Evolutionary conservation across 2,888 invertebrate genomes (phyloP), one percentile per base, ranked within the genome.

Genomic region (Coelinius sp.): DNA sequence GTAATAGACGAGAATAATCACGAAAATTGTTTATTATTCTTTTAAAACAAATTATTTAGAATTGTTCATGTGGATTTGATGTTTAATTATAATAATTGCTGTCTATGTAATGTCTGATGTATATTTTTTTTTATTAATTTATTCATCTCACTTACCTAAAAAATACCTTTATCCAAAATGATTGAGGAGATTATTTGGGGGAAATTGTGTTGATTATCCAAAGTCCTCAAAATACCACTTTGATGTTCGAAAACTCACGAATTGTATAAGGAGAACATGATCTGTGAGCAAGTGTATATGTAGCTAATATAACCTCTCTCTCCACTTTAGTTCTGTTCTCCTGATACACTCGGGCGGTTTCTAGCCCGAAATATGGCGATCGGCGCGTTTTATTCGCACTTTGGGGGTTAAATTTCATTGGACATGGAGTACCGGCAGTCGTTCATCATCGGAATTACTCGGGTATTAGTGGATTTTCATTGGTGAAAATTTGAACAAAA

Each of bases 171-270:
- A n/a, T n/a, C n/a, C n/a, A n/a, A n/a, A n/a, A n/a, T n/a, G n/a
- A n/a, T n/a, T n/a, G n/a, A n/a, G n/a, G n/a, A n/a, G n/a, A n/a
- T n/a, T n/a, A n/a, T n/a, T n/a, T n/a, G n/a, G n/a, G n/a, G n/a
- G n/a, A n/a, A n/a, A n/a, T n/a, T n/a, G n/a, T n/a, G n/a, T n/a
- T n/a, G n/a, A n/a, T n/a, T n/a, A 35, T 35, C 27, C 27, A 14
- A 56, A 56, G 56, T 56, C 17, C n/a, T 56, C 56, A 56, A 56
- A 56, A 56, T 27, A 25, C 56, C 56, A 56, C 56, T 56, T 56
- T 56, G 56, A 56, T 56, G 56, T 56, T 56, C 56, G 56, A 56
- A 56, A 56, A 56, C 27, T 56, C 56, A 56, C 56, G 56, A 27
- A 56, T 56, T 56, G 25, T 25, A 56, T 56, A 25, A 25, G 56